phyloP scores from a whole-genome alignment of 2,797 vertebrate genomes.

The Arnoldichthys spilopterus region DNA sequence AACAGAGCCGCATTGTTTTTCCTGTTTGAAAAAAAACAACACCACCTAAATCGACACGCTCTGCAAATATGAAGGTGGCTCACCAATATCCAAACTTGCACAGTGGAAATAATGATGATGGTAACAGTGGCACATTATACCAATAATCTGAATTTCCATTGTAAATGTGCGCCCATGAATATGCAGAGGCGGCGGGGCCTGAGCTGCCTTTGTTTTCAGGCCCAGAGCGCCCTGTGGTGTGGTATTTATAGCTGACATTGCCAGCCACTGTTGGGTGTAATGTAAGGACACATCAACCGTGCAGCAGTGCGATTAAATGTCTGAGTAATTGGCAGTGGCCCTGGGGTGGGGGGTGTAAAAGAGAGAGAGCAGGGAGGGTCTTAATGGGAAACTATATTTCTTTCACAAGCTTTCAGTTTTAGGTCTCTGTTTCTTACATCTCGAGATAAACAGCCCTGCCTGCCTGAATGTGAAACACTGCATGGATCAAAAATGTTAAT shows the following conservation, averaged over 20 bases:
- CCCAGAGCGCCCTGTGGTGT: conserved; percentile 54
- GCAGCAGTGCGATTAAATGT: conserved; percentile 60
- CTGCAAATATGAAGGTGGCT: conserved; percentile 18
- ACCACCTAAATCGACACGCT: conserved; percentile 1
- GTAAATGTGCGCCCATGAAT: conserved; percentile 42
- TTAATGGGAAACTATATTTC: conserved; percentile 6
- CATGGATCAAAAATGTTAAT: neutral
- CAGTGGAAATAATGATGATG: conserved; percentile 36
- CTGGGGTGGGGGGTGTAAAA: conserved; percentile 39
- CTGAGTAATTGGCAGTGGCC: conserved; percentile 61
- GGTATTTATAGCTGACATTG: conserved; percentile 67
- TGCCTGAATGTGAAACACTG: neutral
- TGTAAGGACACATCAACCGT: conserved; percentile 61
- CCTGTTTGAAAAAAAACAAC: conserved; percentile 11
- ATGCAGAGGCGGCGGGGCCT: conserved; percentile 40
- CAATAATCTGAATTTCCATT: conserved; percentile 51
- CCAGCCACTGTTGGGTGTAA: conserved; percentile 56
- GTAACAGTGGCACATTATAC: conserved; percentile 17
- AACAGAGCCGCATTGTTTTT: conserved; percentile 33
- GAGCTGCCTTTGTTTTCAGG: conserved; percentile 54
- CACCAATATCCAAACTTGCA: conserved; percentile 19
- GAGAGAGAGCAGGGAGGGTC: conserved; percentile 14
- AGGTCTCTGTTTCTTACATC: conserved; percentile 2
- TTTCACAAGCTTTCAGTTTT: conserved; percentile 9
- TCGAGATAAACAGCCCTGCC: neutral